Evolutionary conservation across 2,797 vertebrate species (phyloP).

Genomic region (Sciurus vulgaris): DNA sequence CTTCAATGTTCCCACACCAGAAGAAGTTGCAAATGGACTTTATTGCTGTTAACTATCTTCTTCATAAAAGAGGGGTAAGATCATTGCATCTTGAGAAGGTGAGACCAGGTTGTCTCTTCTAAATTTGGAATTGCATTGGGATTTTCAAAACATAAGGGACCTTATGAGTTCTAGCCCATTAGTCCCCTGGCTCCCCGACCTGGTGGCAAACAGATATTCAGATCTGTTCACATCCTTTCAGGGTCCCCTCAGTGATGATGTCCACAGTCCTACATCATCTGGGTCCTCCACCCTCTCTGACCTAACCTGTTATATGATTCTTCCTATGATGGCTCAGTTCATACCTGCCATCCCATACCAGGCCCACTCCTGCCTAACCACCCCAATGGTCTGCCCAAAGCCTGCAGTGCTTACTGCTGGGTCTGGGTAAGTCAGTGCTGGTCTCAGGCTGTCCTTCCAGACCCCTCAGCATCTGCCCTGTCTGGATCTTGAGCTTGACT

Average conservation of each 20-base stretch:
- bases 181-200: not conserved
- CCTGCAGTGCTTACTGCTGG: not conserved
- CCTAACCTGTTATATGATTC: not conserved
- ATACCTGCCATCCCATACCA: not conserved
- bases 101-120: not conserved
- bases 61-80: not conserved
- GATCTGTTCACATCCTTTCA: not conserved
- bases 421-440: not conserved
- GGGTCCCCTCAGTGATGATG: not conserved
- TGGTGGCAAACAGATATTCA: not conserved
- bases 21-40: not conserved
- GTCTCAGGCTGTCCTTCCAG: not conserved
- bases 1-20: not conserved
- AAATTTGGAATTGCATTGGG: not conserved
- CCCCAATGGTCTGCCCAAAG: not conserved
- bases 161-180: not conserved
- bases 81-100: not conserved
- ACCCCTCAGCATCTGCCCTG: not conserved
- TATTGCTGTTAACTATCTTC: not conserved
- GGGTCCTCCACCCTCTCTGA: not conserved
- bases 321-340: not conserved
- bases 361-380: not conserved
- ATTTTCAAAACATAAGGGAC: not conserved
- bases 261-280: not conserved
- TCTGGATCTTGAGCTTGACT: not conserved